Base-by-base conservation (phyloP, 2,888 invertebrate genomes). In the Cataglyphis altisquamis region DNA sequence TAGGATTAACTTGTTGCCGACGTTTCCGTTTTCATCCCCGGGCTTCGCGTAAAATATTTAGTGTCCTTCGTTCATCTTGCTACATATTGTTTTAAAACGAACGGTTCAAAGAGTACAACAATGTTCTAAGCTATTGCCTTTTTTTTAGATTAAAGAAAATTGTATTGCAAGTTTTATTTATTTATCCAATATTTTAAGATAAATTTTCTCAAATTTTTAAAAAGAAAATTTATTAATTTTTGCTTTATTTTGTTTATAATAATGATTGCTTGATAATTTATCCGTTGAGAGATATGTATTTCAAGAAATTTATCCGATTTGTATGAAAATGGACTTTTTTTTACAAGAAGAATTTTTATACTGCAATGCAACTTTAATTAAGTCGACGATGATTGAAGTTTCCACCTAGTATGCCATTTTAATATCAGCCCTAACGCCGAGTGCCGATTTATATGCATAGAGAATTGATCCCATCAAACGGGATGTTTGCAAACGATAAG, bases 361-460 rank as follows among this genome's bases (percentile, higher is more conserved):
- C 39, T 36, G 15, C 29, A 41, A n/a, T 41, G 41, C 39, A 29
- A 41, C 29, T 77, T 67, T 67, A 77, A 77, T 77, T 77, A 77
- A 77, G 41, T 77, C 29, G 55, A 0, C 66, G 36, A 55, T 67
- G 77, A 67, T 67, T 67, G 25, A 67, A 77, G 15, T 67, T 77
- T 57, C 32, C 39, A 67, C 12, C 67, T 67, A 57, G 77, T 67
- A 55, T 57, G 55, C 77, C 55, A 67, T 77, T 77, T 77, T 57
- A 67, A 77, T 77, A 77, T 67, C 41, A 57, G 21, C 12, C 29
- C 9, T 39, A 67, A 5, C 55, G 3, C 9, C 55, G 55, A 67
- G 80, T 73, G 80, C 82, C 81, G 83, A 87, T 89, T 88, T 86
- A 88, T 88, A 88, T 89, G 90, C 90, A 90, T 86, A 86, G 87